Conservation (phyloP, 2,888 invertebrate genomes). For the Biston stratarius region DNA sequence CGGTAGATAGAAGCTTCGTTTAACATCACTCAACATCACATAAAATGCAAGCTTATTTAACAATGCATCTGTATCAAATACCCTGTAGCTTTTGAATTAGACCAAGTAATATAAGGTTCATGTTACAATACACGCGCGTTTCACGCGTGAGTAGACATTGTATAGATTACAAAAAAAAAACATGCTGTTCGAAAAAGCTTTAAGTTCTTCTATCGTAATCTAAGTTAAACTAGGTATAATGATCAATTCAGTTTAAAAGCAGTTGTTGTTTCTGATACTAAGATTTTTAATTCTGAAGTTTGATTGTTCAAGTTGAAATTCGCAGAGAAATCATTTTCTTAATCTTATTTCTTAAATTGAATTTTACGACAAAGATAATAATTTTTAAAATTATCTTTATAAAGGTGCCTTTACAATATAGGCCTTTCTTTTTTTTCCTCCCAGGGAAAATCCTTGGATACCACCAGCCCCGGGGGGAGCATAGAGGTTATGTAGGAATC, state of each 20-base stretch:
- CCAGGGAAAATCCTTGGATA: too few species aligned
- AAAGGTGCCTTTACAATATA: too few species aligned
- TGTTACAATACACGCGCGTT: constrained; percentile 72
- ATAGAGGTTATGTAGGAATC: too few species aligned
- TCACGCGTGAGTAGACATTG: constrained; percentile 68
- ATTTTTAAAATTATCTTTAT: neutral
- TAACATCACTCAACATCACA: too few species aligned
- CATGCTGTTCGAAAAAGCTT: constrained; percentile 64
- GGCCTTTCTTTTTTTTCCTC: too few species aligned
- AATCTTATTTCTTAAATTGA: neutral
- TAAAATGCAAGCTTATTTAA: too few species aligned
- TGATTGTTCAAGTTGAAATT: constrained; percentile 5
- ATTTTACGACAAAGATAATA: neutral
- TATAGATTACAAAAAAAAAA: constrained; percentile 74
- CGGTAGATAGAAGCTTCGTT: too few species aligned
- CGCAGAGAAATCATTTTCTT: neutral
- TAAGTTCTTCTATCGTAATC: constrained; percentile 42
- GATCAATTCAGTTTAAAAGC: constrained; percentile 15
- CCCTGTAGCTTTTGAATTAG: constrained; percentile 42
- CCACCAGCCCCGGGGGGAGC: too few species aligned
- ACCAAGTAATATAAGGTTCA: constrained; percentile 52
- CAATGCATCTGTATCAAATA: neutral
- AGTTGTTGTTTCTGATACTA: constrained; percentile 1
- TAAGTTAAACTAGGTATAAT: constrained; percentile 37
- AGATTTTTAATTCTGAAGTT: constrained; percentile 9